Evolutionary conservation across 2,888 invertebrate species (phyloP), one percentile per base, ranked within the genome.

Genomic region (Drosophila atroscutellata): DNA sequence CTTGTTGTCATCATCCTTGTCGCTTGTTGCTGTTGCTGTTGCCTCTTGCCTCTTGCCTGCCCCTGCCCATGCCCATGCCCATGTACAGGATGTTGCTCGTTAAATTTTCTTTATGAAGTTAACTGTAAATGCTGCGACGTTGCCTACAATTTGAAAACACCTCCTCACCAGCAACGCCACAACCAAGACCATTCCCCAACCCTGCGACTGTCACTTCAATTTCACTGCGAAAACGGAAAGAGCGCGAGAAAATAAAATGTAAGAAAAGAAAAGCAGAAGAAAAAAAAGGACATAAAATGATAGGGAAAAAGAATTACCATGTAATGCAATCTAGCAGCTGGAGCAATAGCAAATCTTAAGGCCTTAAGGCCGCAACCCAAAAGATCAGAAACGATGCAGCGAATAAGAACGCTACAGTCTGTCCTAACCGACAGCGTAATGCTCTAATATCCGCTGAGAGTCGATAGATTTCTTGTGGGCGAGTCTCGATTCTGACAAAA

Each of bases 41-140:
- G 20, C 45, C 45, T 45, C 13, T 7, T 45, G 39, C 39, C 39
- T 39, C 18, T 7, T 36, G 39, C 39, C 39, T n/a, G 26, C 7
- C 42, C 24, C 8, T 1, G 34, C 24, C 28, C 42, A 32, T 37
- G 45, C 47, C 62, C 39, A 42, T 51, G 68, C 72, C 81, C 72
- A 66, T 81, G 89, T 80, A 81, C 85, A 85, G 85, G 85, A 85
- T 85, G 89, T 89, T 86, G 85, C 85, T 85, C 87, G 85, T 89
- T 85, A 85, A 85, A 85, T 89, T 85, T 85, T 85, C 85, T 85
- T 85, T 85, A 85, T 85, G 85, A 89, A 85, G 85, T 85, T 89
- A 85, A 89, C 89, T 85, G 87, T 89, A 85, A 89, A 89, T 85
- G 89, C 89, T 81, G 76, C 81, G 65, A 86, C 65, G 78, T 78